Base-by-base conservation (phyloP, 2,888 invertebrate species). In the Brachyptera risi region DNA sequence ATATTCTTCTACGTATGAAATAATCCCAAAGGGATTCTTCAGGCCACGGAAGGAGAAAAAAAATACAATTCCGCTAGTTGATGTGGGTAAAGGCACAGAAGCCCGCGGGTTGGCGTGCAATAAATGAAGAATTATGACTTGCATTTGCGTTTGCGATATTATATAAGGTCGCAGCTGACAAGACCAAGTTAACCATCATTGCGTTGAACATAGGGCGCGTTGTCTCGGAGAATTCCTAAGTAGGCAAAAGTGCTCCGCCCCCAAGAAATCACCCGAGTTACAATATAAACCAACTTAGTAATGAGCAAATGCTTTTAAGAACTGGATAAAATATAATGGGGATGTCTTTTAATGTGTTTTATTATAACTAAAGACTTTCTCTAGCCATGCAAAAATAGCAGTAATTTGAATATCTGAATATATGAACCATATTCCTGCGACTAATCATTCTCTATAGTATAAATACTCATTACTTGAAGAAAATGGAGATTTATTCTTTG, bases 301-400 rank as follows among this genome's bases (percentile, higher is more conserved):
- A 69, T 69, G 69, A 69, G 69, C 66, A 68, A 69, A 69, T 69
- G 69, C 69, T 69, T 69, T 69, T 69, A 69, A 65, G 63, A 65
- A 65, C 58, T 61, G 63, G 59, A 63, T 60, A 61, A 65, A 61
- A 65, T 59, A 54, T 64, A 63, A 65, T 61, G 65, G 62, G 56
- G 60, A 63, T 56, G 61, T 65, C 60, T 60, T 59, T 59, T 63
- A 63, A 65, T 65, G 62, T 59, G 61, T 63, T 63, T 62, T 65
- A 61, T 47, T 61, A 51, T 59, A 38, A 19, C 59, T 40, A 50
- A 59, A 44, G 49, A 54, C 54, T 54, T 54, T 54, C 37, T n/a
- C n/a, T 54, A 54, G 19, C 54, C 54, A 19, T 37, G 54, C 35
- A 54, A 21, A 23, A 54, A 19, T 19, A 21, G 37, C 19, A 17